Base-by-base conservation (phyloP, 2,888 invertebrate genomes). In the Acleris holmiana region DNA sequence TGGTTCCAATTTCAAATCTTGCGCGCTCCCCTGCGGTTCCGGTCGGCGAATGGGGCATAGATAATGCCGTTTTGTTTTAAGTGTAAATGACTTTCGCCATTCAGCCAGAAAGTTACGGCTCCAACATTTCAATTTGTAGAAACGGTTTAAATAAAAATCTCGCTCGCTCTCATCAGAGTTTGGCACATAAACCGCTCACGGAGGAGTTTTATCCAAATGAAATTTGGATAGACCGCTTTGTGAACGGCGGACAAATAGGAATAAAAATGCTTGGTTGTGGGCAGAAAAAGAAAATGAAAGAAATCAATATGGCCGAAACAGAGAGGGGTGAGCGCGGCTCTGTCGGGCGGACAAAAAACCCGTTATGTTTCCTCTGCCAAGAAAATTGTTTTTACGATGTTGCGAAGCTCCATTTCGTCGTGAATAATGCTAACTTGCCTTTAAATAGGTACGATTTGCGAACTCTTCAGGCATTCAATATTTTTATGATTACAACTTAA, bases 1-100 rank as follows among this genome's bases (percentile, higher is more conserved):
- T 94, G 94, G 90, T 89, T 93, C 92, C 93, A 93, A 92, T 91
- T 89, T 91, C 93, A 93, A 94, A 93, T 92, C 87, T 90, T 81
- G 80, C 88, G 92, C 91, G 88, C 88, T 86, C 90, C 91, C 84
- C 86, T 83, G 84, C 82, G 84, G 84, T 86, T 87, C 87, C 88
- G 88, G 88, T 81, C 90, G 88, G 82, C 84, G 88, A 91, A 84
- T 79, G 77, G 82, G 78, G 82, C 82, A 84, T 85, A 83, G 83
- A 90, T 89, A 91, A 90, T 88, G 79, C 82, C 78, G 84, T 89
- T 88, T 89, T 90, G 87, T 90, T 85, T 87, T 77, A 71, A 72
- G 59, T 67, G 68, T 61, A 67, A 70, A 72, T 69, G 68, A 69
- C 67, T 70, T 67, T 66, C 49, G 35, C 54, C 44, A 29, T 59